These are phyloP conservation scores for Hiodon alosoides DNA, from an alignment of 2,113 vertebrate genomes.

Conservation along the genomic window DNA sequence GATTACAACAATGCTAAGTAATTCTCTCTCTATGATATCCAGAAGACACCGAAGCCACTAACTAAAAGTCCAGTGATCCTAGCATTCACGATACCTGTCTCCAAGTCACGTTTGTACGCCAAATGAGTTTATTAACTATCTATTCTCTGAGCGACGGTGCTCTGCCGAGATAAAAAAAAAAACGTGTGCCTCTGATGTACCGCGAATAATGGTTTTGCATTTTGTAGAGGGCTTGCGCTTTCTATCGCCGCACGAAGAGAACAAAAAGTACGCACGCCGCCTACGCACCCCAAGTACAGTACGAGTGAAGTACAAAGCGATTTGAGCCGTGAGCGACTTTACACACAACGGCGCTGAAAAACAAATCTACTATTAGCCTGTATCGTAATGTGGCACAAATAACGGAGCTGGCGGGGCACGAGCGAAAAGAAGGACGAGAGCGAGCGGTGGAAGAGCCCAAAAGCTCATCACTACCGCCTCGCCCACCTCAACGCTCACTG, in stretches of 20 bases:
- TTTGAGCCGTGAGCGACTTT: not conserved
- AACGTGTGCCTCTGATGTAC: not conserved
- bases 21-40: not conserved
- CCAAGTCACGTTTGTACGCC: not conserved
- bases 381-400: no score
- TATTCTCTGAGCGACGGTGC: not conserved
- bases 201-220: not conserved
- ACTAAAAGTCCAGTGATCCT: not conserved
- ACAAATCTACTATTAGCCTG: no score
- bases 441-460: constrained; percentile 11
- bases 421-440: constrained; percentile 7
- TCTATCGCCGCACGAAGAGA: not conserved
- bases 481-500: constrained; percentile 21
- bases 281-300: not conserved
- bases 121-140: not conserved
- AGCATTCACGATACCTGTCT: not conserved
- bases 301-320: not conserved
- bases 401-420: no score
- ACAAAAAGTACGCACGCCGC: not conserved
- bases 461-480: constrained; percentile 32
- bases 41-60: not conserved
- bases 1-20: not conserved
- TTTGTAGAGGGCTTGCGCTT: not conserved
- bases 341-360: not conserved
- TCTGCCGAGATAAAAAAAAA: no score